These are phyloP conservation scores for Corbicula japonica DNA, from an alignment of 2,888 invertebrate genomes.

Conservation along the genomic window DNA sequence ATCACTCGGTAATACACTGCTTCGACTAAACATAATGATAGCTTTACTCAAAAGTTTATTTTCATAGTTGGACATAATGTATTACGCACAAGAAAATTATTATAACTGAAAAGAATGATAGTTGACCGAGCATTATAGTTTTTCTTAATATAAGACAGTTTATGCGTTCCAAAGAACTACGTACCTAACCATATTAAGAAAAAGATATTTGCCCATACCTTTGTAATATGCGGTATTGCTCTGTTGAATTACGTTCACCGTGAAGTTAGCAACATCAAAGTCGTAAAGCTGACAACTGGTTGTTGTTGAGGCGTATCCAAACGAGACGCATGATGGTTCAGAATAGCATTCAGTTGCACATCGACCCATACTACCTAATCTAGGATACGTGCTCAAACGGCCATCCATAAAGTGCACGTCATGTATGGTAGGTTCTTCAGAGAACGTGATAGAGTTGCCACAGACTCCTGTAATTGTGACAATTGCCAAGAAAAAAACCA, in stretches of 20 bases:
- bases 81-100: too few species aligned
- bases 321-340: background rate
- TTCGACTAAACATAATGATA: too few species aligned
- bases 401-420: background rate
- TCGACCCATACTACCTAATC: background rate
- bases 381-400: background rate
- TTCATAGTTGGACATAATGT: too few species aligned
- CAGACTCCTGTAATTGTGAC: too few species aligned
- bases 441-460: background rate
- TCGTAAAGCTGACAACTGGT: background rate
- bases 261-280: slow-evolving; percentile 15
- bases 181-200: too few species aligned
- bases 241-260: background rate
- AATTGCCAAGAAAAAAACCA: too few species aligned
- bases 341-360: background rate
- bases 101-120: too few species aligned
- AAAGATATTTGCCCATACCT: background rate
- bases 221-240: background rate
- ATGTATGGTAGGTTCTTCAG: background rate
- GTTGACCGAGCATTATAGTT: too few species aligned
- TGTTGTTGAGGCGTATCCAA: background rate
- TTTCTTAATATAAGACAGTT: too few species aligned
- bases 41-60: too few species aligned
- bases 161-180: too few species aligned
- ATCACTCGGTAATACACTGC: too few species aligned